Conservation (phyloP, 2,113 vertebrate genomes). For the Mastomys natalensis region DNA sequence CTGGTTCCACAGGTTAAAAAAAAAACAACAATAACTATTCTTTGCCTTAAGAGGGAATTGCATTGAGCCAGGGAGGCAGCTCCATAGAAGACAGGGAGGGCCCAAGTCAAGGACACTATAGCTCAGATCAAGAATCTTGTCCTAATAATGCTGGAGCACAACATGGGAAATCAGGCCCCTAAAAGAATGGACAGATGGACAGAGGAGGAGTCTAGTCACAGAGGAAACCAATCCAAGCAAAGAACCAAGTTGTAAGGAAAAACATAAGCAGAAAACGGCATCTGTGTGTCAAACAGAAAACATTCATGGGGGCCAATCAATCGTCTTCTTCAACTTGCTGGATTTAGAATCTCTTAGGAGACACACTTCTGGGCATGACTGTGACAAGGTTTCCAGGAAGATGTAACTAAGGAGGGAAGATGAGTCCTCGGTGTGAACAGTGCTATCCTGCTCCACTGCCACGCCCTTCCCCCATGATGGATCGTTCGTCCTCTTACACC, state of each 20-base stretch:
- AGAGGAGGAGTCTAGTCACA: neutral
- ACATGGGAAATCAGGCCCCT: neutral
- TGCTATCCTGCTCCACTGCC: neutral
- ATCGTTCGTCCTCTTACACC: neutral
- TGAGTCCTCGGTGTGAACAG: neutral
- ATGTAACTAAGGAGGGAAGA: neutral
- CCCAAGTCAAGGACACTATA: neutral
- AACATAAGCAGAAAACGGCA: neutral
- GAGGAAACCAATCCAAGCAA: neutral
- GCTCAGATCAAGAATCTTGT: neutral
- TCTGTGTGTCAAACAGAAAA: neutral
- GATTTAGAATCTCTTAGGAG: neutral
- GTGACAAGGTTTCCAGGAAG: neutral
- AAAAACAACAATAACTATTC: neutral
- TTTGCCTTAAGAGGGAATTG: neutral
- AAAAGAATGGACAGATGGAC: neutral
- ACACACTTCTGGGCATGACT: neutral
- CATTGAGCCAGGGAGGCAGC: neutral
- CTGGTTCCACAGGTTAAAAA: neutral
- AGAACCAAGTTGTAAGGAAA: neutral
- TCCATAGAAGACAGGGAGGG: accelerated
- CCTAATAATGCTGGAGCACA: neutral
- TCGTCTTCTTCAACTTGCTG: neutral
- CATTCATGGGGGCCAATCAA: neutral
- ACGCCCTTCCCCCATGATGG: neutral